phyloP scores from a whole-genome alignment of 2,113 vertebrate genomes.

The Struthidea cinerea region DNA sequence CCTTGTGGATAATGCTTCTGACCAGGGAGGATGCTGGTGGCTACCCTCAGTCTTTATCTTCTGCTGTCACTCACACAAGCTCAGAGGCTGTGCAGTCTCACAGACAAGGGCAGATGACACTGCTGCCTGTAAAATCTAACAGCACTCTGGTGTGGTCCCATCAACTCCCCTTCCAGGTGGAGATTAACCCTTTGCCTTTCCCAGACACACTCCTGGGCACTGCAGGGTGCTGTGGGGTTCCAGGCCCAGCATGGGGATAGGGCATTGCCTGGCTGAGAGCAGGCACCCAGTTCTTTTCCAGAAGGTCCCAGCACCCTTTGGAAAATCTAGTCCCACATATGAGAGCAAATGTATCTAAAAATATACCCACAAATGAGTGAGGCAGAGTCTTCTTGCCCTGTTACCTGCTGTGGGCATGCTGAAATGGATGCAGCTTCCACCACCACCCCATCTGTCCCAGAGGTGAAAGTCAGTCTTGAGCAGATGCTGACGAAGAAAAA shows the following conservation, averaged over 20 bases:
- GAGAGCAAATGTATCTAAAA: neutral
- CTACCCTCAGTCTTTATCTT: neutral
- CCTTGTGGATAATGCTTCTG: neutral
- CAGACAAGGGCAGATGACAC: neutral
- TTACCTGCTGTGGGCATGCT: neutral
- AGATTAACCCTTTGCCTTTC: neutral
- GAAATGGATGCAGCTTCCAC: neutral
- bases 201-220: neutral
- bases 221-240: neutral
- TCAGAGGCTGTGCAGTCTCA: neutral
- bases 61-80: neutral
- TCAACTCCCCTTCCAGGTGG: neutral
- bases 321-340: neutral
- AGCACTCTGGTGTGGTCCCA: neutral
- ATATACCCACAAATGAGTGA: neutral
- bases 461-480: neutral
- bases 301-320: neutral
- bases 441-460: neutral
- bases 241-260: fast-evolving
- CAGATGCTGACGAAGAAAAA: fast-evolving
- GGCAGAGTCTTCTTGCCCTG: neutral
- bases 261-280: neutral
- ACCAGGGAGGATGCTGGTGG: neutral
- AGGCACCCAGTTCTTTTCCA: neutral
- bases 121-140: fast-evolving